Conservation (phyloP, 1,140 invertebrate species). For the Scaptomyza graminum region DNA sequence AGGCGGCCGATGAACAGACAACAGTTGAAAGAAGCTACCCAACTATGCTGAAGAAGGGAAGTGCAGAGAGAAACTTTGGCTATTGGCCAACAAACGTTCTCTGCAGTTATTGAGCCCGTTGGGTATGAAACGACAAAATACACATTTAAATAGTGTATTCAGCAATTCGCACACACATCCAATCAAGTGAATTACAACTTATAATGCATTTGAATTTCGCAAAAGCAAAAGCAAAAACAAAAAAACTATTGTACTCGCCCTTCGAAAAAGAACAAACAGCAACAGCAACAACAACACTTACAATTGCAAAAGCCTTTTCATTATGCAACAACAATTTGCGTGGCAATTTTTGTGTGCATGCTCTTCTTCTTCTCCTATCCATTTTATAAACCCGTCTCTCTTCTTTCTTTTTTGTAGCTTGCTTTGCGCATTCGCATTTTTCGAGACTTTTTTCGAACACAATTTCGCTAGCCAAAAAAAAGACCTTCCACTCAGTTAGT, state of each 20-base stretch:
- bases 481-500: slow-evolving; percentile 70
- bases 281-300: not conserved
- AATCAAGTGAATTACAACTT: slow-evolving; percentile 47
- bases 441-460: slow-evolving; percentile 28
- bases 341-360: slow-evolving; percentile 16
- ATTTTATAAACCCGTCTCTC: not conserved
- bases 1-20: not conserved
- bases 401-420: slow-evolving; percentile 37
- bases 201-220: slow-evolving; percentile 45
- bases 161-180: slow-evolving; percentile 14
- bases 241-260: slow-evolving; percentile 17
- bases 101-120: slow-evolving; percentile 18
- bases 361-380: not conserved
- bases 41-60: too few species aligned
- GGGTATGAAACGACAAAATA: not conserved
- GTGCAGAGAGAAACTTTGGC: slow-evolving; percentile 9
- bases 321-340: slow-evolving; percentile 46
- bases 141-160: too few species aligned
- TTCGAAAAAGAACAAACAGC: not conserved
- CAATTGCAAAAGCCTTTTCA: slow-evolving; percentile 36
- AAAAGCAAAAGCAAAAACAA: not conserved
- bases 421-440: slow-evolving; percentile 44
- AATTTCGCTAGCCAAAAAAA: not conserved
- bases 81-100: slow-evolving; percentile 22
- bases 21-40: too few species aligned